phyloP scores from a whole-genome alignment of 2,888 invertebrate species.

The Deroplatys truncata region DNA sequence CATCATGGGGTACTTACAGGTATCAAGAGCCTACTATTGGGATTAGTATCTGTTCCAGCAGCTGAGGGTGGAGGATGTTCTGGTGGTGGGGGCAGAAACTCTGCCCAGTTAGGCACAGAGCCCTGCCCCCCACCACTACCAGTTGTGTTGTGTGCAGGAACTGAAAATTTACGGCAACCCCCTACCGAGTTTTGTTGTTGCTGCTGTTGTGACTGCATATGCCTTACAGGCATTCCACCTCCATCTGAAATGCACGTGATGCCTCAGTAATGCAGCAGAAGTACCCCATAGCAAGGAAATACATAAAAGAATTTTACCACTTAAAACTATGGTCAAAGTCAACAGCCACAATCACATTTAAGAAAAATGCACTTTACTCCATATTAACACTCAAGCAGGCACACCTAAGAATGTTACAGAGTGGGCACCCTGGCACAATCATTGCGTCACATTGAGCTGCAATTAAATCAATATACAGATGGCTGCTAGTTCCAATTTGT shows the following conservation, averaged over 20 bases:
- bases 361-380: no score
- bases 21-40: background rate
- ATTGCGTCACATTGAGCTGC: no score
- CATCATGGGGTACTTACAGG: background rate
- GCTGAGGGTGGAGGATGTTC: constrained; percentile 56
- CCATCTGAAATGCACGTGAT: constrained; percentile 15
- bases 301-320: no score
- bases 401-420: no score
- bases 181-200: background rate
- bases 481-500: no score
- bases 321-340: no score
- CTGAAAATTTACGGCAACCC: constrained; percentile 17
- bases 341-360: no score
- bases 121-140: background rate
- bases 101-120: constrained; percentile 51
- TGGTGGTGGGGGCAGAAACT: constrained; percentile 57
- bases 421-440: no score
- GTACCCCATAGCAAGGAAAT: no score
- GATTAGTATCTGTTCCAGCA: constrained; percentile 1
- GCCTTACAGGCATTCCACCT: constrained; percentile 18
- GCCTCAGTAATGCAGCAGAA: no score
- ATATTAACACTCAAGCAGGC: no score
- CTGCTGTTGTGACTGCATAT: constrained; percentile 2
- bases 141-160: background rate
- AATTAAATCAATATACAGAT: no score